A percentile compares a stretch with the other conserved stretches of the same genome.
phyloP scores from a whole-genome alignment of 2,888 invertebrate genomes.

The Beris chalybata region DNA sequence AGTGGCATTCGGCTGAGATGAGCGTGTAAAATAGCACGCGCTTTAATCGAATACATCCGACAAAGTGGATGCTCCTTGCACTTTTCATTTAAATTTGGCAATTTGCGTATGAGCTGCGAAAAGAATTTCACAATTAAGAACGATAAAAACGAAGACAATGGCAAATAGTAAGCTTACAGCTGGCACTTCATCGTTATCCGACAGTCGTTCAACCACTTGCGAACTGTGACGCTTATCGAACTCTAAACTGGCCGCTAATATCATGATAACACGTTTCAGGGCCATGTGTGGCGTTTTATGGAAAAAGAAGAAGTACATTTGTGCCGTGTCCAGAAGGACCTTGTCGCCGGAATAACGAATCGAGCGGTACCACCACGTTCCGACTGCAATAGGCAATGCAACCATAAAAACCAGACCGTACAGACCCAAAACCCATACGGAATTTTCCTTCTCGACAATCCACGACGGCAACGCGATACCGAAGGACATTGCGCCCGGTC shows the following conservation, averaged over 20 bases:
- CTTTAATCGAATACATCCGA: conserved; percentile 88
- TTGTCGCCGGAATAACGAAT: conserved; percentile 97
- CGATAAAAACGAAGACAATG: conserved; percentile 22
- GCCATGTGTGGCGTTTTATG: conserved; percentile 96
- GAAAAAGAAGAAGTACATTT: conserved; percentile 94
- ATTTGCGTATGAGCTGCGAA: conserved; percentile 79
- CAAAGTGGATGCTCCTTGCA: conserved; percentile 95
- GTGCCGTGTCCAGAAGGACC: conserved; percentile 94
- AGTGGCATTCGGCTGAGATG: conserved; percentile 85
- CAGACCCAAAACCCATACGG: conserved; percentile 93
- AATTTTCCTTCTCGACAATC: conserved; percentile 99
- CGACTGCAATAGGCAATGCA: conserved; percentile 84
- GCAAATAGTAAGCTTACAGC: conserved; percentile 62
- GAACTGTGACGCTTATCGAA: conserved; percentile 93
- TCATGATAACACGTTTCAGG: conserved; percentile 93
- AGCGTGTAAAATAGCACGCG: conserved; percentile 92
- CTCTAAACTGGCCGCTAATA: conserved; percentile 93
- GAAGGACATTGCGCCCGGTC: conserved; percentile 98
- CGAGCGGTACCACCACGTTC: conserved; percentile 99
- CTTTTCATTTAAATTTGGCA: conserved; percentile 92
- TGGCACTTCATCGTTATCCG: conserved; percentile 94
- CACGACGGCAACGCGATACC: conserved; percentile 99
- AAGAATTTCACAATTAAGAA: conserved; percentile 6
- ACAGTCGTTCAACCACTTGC: conserved; percentile 88
- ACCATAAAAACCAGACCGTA: conserved; percentile 98